phyloP scores from a whole-genome alignment of 2,888 invertebrate genomes.

The Ophioninae sp. region DNA sequence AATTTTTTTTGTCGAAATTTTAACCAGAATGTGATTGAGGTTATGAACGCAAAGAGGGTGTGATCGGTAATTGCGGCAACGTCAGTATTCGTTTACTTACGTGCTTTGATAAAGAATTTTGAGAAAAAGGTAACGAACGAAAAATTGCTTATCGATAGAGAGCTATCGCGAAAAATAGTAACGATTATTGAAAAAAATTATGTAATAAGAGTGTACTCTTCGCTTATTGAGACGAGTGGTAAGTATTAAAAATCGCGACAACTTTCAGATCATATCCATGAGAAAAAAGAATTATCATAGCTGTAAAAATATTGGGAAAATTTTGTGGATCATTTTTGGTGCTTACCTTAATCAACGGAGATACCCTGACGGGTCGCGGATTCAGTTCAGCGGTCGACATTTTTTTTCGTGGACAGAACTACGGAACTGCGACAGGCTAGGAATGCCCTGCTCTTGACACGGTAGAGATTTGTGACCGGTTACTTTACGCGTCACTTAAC shows the following conservation, averaged over 20 bases:
- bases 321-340: constrained; percentile 42
- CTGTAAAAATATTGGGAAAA: background rate
- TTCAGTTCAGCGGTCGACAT: constrained; percentile 76
- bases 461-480: background rate
- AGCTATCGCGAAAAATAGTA: background rate
- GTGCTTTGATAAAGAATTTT: background rate
- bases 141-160: background rate
- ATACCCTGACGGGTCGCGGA: constrained; percentile 87
- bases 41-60: constrained; percentile 1
- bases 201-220: constrained; percentile 57
- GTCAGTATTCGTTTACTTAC: background rate
- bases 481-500: background rate
- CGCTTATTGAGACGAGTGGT: constrained; percentile 7
- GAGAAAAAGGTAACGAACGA: background rate
- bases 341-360: constrained; percentile 90
- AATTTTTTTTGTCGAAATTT: background rate
- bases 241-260: constrained; percentile 26
- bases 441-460: background rate
- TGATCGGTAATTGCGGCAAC: background rate
- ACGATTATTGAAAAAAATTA: constrained; percentile 57
- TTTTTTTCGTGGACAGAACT: constrained; percentile 66
- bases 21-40: background rate
- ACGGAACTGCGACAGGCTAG: constrained; percentile 17
- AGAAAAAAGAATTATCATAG: background rate
- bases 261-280: background rate